Evolutionary conservation across 1,140 invertebrate genomes (phyloP), one percentile per base, ranked within the genome.

Genomic region (Leptonema lineaticorne): DNA sequence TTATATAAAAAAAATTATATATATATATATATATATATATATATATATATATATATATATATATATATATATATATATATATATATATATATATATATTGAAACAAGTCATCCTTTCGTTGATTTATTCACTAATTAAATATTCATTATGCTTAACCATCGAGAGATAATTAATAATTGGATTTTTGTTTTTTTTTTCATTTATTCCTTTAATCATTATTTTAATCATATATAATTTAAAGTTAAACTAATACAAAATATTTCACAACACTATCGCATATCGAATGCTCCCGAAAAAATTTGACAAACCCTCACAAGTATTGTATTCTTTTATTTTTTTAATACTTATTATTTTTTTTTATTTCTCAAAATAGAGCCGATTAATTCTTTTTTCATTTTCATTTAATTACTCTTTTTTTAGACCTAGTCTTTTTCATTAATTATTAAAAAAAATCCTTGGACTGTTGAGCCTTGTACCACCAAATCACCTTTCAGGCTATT

Each of bases 221-320:
- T n/a, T n/a, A n/a, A n/a, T n/a, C n/a, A n/a, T n/a, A n/a, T 33
- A 63, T 64, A 64, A 64, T 64, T 64, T 67, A 57, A 57, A 59
- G 57, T 41, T 59, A 67, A 59, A 67, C 65, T 67, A 67, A 67
- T 67, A 67, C 30, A 59, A 67, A 67, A 58, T 59, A 59, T 67
- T 67, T 67, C 65, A 67, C 65, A 67, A 67, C 65, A 53, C 65
- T 59, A 67, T 67, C 56, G 56, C 65, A 67, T 58, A 67, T 67
- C 48, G 69, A 71, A 71, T 67, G 65, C 45, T 58, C 60, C 60
- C 45, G n/a, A n/a, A n/a, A 65, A 53, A 33, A 62, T 70, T 62
- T 67, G 46, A 70, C 62, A 46, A 64, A 64, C 62, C 62, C 62
- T 64, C 62, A 64, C 62, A 64, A 45, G 62, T 64, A 64, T 64